Base-by-base conservation (phyloP, 1,140 invertebrate genomes). In the Drosophila sucinea region DNA sequence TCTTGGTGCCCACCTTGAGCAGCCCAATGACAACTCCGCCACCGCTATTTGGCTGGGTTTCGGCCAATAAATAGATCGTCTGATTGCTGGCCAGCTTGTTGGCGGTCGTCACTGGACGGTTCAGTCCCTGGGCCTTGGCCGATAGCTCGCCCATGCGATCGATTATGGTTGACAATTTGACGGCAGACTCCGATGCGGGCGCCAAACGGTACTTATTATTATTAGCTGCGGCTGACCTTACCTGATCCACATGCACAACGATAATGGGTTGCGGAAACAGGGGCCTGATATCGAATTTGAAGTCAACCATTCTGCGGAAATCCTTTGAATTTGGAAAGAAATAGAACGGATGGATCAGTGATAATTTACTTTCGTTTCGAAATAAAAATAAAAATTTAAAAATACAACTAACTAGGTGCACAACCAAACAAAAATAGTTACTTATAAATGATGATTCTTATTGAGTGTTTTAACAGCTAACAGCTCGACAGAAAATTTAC, bases 1-100 rank as follows among this genome's bases (percentile, higher is more conserved):
- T 94, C 92, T 98, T 98, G 54, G 93, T 93, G 32, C 97, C 96
- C 6, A 97, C 94, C 94, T 98, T 98, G 33, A 98, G 92, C 67
- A 97, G 92, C 0, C 96, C 97, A 23, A 96, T 94, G n/a, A 97
- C 94, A 33, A 93, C 93, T 23, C 95, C 94, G n/a, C 35, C 27
- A 1, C 40, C 4, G 1, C 10, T 2, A 7, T 55, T 93, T 92
- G 17, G 94, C 94, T 57, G 93, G 0, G 6, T n/a, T 17, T 67
- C 67, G 0, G 67, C 40, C 41, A 77, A 27, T n/a, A 82, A 32
- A 3, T 83, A 82, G 1, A 79, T 55, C 5, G 41, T 51, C 5
- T 82, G 80, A 1, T 60, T 41, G 4, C 1, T 3, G 4, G 5
- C 25, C 32, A 62, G 23, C 0, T 35, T 44, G 8, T 56, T 6